Evolutionary conservation across 1,140 invertebrate genomes (phyloP).

Genomic region (Drosophila ambigua): DNA sequence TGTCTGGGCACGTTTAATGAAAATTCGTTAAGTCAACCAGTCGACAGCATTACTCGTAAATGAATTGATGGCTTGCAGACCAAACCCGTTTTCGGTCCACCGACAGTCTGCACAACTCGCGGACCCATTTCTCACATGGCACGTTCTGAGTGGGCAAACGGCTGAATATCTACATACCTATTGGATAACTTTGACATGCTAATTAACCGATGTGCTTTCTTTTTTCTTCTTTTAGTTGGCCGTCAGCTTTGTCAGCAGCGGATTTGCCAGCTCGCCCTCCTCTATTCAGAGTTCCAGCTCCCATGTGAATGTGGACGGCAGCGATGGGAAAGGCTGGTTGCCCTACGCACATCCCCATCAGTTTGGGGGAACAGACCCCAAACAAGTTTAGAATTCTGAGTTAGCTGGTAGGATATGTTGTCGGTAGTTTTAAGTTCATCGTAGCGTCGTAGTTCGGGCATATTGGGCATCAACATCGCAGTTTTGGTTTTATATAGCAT

Average conservation of each 20-base stretch:
- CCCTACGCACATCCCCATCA: slow-evolving; percentile 43
- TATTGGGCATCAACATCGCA: slow-evolving; percentile 48
- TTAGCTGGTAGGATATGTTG: slow-evolving; percentile 52
- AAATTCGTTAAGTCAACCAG: slow-evolving; percentile 36
- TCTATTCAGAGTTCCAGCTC: slow-evolving; percentile 41
- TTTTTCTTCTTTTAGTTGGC: slow-evolving; percentile 34
- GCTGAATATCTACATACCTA: not conserved
- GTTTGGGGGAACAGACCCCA: slow-evolving; percentile 18
- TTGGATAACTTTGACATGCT: slow-evolving; percentile 37
- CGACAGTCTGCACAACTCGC: slow-evolving; percentile 8
- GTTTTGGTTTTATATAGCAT: slow-evolving; percentile 57
- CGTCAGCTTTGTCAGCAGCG: slow-evolving; percentile 57
- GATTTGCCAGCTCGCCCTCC: slow-evolving; percentile 39
- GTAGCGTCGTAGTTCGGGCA: slow-evolving; percentile 39
- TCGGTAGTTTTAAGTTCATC: slow-evolving; percentile 34
- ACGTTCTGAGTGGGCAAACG: slow-evolving; percentile 19
- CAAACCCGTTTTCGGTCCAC: slow-evolving; percentile 36
- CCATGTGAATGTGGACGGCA: slow-evolving; percentile 20
- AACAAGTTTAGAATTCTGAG: slow-evolving; percentile 38
- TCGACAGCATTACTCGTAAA: slow-evolving; percentile 1
- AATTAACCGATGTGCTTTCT: slow-evolving; percentile 43
- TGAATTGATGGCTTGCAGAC: not conserved
- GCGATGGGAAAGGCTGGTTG: slow-evolving; percentile 31
- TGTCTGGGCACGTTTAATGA: slow-evolving; percentile 43
- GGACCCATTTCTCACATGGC: slow-evolving; percentile 10